Evolutionary conservation across 2,113 vertebrate genomes (phyloP).

Genomic region (Phyllostomus discolor): DNA sequence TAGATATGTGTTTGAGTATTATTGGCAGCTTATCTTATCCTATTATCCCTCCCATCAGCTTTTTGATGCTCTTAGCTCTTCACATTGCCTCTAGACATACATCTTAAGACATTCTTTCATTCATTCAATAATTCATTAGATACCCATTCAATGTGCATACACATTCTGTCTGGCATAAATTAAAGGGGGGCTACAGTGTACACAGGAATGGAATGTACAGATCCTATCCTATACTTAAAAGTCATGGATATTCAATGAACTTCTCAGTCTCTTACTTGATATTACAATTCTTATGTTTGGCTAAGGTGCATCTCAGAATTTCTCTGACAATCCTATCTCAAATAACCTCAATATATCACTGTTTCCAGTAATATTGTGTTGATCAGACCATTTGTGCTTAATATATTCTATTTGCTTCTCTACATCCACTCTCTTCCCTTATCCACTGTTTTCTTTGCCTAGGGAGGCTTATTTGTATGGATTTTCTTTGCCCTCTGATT

Average conservation of each 20-base stretch:
- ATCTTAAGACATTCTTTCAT: neutral
- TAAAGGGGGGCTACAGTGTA: neutral
- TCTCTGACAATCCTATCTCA: neutral
- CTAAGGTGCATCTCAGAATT: neutral
- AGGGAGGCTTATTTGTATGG: neutral
- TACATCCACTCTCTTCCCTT: neutral
- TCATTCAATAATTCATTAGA: neutral
- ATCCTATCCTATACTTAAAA: neutral
- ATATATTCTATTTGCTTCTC: neutral
- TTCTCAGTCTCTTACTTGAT: neutral
- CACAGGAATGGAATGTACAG: neutral
- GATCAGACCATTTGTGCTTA: neutral
- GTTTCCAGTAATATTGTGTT: neutral
- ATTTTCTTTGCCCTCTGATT: neutral
- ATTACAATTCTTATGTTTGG: neutral
- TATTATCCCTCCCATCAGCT: neutral
- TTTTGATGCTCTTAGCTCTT: neutral
- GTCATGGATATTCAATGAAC: neutral
- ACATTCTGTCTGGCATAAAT: conserved; percentile 16
- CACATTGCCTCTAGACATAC: neutral
- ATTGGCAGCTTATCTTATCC: neutral
- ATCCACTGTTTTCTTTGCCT: neutral
- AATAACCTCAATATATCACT: neutral
- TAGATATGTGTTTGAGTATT: neutral
- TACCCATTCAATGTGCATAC: neutral